These are phyloP conservation scores for Mixornis gularis DNA, from an alignment of 2,113 vertebrate species.

Conservation along the genomic window DNA sequence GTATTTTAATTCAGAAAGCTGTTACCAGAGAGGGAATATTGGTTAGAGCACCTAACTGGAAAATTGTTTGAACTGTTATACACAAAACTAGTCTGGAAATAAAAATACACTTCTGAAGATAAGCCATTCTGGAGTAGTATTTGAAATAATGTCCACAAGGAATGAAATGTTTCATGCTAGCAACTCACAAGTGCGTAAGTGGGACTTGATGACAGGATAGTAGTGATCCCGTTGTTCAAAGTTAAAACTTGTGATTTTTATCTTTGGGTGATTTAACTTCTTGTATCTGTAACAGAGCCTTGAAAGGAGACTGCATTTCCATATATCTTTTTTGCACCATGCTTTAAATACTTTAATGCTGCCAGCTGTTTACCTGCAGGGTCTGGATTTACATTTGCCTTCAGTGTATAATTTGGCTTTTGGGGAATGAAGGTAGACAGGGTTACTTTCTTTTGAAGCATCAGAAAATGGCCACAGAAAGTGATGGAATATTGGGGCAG, in stretches of 20 bases:
- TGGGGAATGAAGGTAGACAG: background rate
- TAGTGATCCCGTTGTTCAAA: background rate
- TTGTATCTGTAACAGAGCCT: background rate
- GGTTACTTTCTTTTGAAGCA: slow-evolving; percentile 16
- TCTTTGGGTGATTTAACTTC: slow-evolving; percentile 22
- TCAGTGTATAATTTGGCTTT: background rate
- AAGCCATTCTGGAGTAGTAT: background rate
- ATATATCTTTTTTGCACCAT: background rate
- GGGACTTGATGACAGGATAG: background rate
- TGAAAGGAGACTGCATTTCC: slow-evolving; percentile 37
- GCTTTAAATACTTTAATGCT: slow-evolving; percentile 47
- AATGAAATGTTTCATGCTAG: background rate
- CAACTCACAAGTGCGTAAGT: background rate
- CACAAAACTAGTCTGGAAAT: background rate
- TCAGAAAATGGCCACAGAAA: background rate
- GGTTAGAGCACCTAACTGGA: background rate
- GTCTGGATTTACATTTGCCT: slow-evolving; percentile 37
- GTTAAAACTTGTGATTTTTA: slow-evolving; percentile 5
- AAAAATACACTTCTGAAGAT: background rate
- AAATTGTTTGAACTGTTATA: background rate
- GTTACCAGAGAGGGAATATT: background rate
- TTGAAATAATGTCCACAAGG: background rate
- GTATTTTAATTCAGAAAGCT: background rate
- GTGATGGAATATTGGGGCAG: background rate
- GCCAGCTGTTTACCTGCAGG: slow-evolving; percentile 51